Base-by-base conservation (phyloP, 2,113 vertebrate species). In the Ursus arctos region DNA sequence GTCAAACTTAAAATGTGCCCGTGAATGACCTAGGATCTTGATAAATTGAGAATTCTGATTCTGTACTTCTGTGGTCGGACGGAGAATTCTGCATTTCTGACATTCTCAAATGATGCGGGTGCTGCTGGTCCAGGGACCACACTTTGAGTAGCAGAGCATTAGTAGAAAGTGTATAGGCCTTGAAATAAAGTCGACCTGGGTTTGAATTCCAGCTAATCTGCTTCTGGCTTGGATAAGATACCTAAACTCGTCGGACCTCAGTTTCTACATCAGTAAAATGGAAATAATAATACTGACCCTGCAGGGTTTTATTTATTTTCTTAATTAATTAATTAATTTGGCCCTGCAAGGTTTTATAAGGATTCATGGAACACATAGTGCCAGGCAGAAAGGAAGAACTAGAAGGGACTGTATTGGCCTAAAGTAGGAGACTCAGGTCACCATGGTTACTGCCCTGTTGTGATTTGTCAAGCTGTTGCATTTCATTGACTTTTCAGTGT, bases 401-500 rank as follows among this genome's bases (percentile, higher is more conserved):
- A 80, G 53, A 79, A 85, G 22, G n/a, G 40, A 43, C 55, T 63
- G 1, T 57, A 72, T 59, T 53, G 72, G 59, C 65, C 47, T 85
- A 15, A 83, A 49, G 24, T 15, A 59, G 77, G 31, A 92, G 79
- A 43, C 49, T 79, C 36, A n/a, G 67, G 85, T 95, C 96, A 80
- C 82, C 12, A 4, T 71, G 40, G 18, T 18, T 55, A 72, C 24
- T 65, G 33, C 19, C 31, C 19, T 96, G 15, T 86, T 94, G 77
- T 49, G 72, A 22, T 90, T 93, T 89, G 57, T 88, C 49, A 89
- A 69, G 59, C 65, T 1, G 2, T 40, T 67, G n/a, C n/a, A n/a
- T 91, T 55, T 88, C 65, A 82, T 71, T 59, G 77, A 81, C 91
- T 96, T 92, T 83, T 87, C 40, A 67, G 51, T 71, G 71, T 84